Conservation (phyloP, 2,797 vertebrate species). For the Eleutherodactylus coqui region DNA sequence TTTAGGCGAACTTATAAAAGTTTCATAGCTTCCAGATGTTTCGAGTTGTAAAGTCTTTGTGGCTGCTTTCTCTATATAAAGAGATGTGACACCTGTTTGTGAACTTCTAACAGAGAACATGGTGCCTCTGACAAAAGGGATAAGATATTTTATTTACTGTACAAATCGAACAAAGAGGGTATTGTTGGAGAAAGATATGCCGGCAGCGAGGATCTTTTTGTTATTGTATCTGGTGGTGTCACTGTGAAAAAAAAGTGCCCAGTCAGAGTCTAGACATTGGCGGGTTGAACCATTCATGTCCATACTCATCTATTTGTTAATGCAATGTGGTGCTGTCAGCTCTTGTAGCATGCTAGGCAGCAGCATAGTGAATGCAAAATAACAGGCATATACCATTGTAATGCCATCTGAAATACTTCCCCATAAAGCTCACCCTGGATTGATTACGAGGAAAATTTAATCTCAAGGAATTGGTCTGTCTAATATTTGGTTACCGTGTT, state of each 20-base stretch:
- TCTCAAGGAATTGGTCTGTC: no score
- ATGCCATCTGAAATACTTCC: neutral
- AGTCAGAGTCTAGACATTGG: constrained; percentile 55
- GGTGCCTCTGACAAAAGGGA: constrained; percentile 14
- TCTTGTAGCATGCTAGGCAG: neutral
- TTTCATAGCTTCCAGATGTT: neutral
- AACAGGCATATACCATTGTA: neutral
- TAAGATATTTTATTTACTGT: constrained; percentile 43
- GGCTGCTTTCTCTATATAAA: neutral
- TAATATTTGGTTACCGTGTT: no score
- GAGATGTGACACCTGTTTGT: constrained; percentile 15
- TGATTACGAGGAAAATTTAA: neutral
- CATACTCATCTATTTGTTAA: constrained; percentile 31
- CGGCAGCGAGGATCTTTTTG: constrained; percentile 38
- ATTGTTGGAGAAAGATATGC: constrained; percentile 47
- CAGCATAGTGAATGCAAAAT: neutral
- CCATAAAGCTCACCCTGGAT: neutral
- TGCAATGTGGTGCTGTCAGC: constrained; percentile 23
- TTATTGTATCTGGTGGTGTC: constrained; percentile 42
- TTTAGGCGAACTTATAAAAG: neutral
- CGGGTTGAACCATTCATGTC: constrained; percentile 31
- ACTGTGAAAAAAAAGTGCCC: constrained; percentile 35
- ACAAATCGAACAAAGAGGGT: constrained; percentile 14
- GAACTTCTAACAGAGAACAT: constrained; percentile 19
- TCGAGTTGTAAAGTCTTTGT: neutral